Percentiles rank a stretch among this genome's conserved stretches.
Evolutionary conservation across 1,140 invertebrate species (phyloP).

Genomic region (Pogonomyrmex barbatus): DNA sequence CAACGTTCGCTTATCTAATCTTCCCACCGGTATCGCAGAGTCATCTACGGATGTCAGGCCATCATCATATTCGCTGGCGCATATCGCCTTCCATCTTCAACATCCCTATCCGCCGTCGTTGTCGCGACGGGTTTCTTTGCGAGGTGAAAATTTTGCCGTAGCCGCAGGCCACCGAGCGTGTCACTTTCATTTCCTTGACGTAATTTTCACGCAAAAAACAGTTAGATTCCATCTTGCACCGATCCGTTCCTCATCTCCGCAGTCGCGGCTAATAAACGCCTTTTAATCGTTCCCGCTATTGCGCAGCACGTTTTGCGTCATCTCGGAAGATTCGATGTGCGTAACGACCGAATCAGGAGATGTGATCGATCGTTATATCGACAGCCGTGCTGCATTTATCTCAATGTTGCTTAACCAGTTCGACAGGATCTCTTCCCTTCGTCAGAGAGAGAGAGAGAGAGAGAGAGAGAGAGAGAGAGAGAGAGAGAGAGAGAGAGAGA

Average conservation of each 20-base stretch:
- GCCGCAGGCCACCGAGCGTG: slow-evolving; percentile 36
- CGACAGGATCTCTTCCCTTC: not conserved
- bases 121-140: slow-evolving; percentile 31
- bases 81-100: slow-evolving; percentile 31
- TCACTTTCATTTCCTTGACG: slow-evolving; percentile 54
- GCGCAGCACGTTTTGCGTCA: slow-evolving; percentile 1
- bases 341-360: not conserved
- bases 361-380: slow-evolving; percentile 19
- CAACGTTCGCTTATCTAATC: not conserved
- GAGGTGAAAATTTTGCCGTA: slow-evolving; percentile 52
- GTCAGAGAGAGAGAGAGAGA: not conserved
- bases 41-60: not conserved
- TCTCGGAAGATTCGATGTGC: slow-evolving; percentile 6
- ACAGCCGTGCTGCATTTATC: not conserved
- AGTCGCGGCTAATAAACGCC: slow-evolving; percentile 27
- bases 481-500: too few relatives aligned
- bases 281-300: slow-evolving; percentile 47
- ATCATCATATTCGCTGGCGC: slow-evolving; percentile 16
- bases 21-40: not conserved
- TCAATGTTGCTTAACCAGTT: slow-evolving; percentile 16
- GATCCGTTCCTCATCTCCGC: not conserved
- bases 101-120: not conserved
- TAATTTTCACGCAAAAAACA: slow-evolving; percentile 47
- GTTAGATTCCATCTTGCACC: not conserved
- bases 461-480: too few relatives aligned